Evolutionary conservation across 2,797 vertebrate genomes (phyloP).

Genomic region (Gorsachius magnificus): DNA sequence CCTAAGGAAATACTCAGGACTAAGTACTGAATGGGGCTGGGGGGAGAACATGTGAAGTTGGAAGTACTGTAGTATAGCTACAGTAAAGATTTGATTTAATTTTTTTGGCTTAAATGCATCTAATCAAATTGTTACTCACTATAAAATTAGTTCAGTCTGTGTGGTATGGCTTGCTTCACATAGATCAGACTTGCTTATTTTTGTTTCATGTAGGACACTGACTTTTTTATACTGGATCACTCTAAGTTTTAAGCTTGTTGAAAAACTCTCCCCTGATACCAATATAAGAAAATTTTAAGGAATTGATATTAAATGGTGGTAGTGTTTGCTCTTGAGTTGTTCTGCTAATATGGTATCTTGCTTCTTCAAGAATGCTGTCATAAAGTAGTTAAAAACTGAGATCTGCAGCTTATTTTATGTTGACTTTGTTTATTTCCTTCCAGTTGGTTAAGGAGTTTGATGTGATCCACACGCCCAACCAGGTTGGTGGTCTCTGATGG

Average conservation of each 20-base stretch:
- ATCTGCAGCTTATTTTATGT: neutral
- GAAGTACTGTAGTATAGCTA: neutral
- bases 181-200: neutral
- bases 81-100: neutral
- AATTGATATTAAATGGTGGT: neutral
- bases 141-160: neutral
- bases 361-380: neutral
- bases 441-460: conserved; percentile 74
- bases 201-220: neutral
- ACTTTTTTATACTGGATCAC: neutral
- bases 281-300: neutral
- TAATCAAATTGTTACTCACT: neutral
- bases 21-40: neutral
- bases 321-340: neutral
- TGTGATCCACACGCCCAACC: conserved; percentile 72
- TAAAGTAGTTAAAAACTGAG: neutral
- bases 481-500: conserved; percentile 55
- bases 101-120: neutral
- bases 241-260: neutral
- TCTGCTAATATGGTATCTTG: neutral
- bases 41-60: neutral
- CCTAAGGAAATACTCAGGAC: neutral
- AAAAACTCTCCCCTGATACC: neutral
- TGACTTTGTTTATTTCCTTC: conserved; percentile 35
- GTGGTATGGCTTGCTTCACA: neutral